Evolutionary conservation across 2,888 invertebrate genomes (phyloP), one percentile per base, ranked within the genome.

Genomic region (Serripes groenlandicus): DNA sequence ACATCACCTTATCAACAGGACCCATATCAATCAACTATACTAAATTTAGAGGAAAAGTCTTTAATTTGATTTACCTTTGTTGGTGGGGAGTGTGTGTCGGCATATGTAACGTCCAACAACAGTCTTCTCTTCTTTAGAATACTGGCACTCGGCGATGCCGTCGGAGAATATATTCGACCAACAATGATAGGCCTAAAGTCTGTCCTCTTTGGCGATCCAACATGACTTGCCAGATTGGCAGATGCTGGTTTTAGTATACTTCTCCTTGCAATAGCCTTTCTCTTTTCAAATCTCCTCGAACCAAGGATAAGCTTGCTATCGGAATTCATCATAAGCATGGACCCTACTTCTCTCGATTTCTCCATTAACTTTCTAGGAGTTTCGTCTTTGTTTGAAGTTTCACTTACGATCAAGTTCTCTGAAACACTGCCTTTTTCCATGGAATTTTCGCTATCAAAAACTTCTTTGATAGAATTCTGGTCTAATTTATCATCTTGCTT

Each of bases 111-210:
- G 2, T 81, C 90, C 68, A 82, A 88, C 68, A 81, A 88, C n/a
- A 91, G 83, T 37, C 88, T 74, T 37, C 91, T 64, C 62, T 90
- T 90, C 84, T 93, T 92, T 71, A 94, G 84, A 34, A 94, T 94
- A 21, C 94, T 92, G 7, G 92, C 92, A 84, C 92, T 92, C 0
- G 94, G 94, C 0, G 94, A 93, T 11, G 93, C 93, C 21, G 91
- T 88, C 0, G 93, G 93, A 0, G 93, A 92, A 66, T 88, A 90
- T n/a, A 92, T 76, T 30, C 85, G 82, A 7, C 87, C 78, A 49
- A 89, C 80, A 69, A 74, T 85, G 69, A 90, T 90, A 32, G 90
- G 90, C 74, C 88, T 87, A 56, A 90, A 90, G 23, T 73, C 76
- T 18, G 26, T 64, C n/a, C 77, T 52, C 62, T 76, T 76, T 11